Evolutionary conservation across 1,140 invertebrate species (phyloP), one percentile per base, ranked within the genome.

Genomic region (Heterodera schachtii): DNA sequence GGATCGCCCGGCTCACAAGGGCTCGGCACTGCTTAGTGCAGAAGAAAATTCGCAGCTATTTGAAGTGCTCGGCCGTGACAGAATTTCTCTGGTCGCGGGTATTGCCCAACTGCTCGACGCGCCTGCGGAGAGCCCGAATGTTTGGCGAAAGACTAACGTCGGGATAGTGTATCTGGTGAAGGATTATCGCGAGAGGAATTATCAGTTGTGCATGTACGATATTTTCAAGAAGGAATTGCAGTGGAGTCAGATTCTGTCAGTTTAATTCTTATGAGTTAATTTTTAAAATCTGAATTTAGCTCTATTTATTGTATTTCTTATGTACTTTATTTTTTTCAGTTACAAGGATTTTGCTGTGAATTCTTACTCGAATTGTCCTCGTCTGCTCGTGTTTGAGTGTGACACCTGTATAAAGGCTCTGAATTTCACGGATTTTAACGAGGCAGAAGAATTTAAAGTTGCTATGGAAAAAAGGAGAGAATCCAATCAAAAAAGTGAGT

Each of bases 241-340:
- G 31, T 83, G 82, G 82, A 31, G 73, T n/a, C 82, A 83, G 47
- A 73, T 79, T n/a, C 70, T 83, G 82, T 83, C 52, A 46, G 83
- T 69, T 78, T 73, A 31, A 31, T 47, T 69, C 67, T 80, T 49
- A 41, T 6, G 31, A 31, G 31, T 31, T 13, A 81, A 82, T 83
- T 52, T 41, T 46, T n/a, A 43, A 44, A 81, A 47, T 67, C 19
- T 69, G 11, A 41, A 47, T 31, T 31, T 31, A 31, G 31, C 31
- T 31, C 66, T 21, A 70, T 41, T 81, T 7, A 21, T 80, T n/a
- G 80, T 31, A 66, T 76, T 52, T 44, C 16, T 1, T 4, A 78
- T 13, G 13, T 19, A 44, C 21, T 84, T 44, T 9, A 70, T 2
- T 31, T 82, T 73, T 16, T 31, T 31, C 31, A 82, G 81, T 31